phyloP scores from a whole-genome alignment of 2,888 invertebrate species.

The Mimas tiliae region DNA sequence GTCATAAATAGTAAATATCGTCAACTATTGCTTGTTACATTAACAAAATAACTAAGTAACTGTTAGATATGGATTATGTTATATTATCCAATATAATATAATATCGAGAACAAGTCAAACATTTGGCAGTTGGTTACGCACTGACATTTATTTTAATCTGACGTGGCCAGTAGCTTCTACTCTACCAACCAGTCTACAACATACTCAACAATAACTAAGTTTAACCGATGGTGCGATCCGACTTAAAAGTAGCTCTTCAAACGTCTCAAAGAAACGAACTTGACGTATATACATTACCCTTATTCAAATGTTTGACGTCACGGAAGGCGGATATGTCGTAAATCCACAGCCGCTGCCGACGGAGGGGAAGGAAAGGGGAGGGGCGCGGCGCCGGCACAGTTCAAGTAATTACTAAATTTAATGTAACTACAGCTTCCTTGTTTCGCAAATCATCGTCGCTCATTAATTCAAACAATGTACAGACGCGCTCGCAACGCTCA shows the following conservation, averaged over 20 bases:
- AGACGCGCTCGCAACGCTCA: constrained; percentile 37
- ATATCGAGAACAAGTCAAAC: no score
- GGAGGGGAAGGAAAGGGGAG: constrained; percentile 39
- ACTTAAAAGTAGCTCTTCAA: neutral
- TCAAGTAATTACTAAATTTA: constrained; percentile 68
- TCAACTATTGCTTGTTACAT: no score
- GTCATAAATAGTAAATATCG: no score
- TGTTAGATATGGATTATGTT: no score
- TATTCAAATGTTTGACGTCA: neutral
- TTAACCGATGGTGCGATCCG: no score
- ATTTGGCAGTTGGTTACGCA: no score
- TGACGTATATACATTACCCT: neutral
- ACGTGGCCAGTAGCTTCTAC: no score
- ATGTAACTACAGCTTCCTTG: constrained; percentile 64
- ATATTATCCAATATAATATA: no score
- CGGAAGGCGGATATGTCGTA: neutral
- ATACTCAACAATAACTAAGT: no score
- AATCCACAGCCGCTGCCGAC: neutral
- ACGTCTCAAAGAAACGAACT: neutral
- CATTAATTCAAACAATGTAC: constrained; percentile 70
- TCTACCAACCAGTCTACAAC: no score
- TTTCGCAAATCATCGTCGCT: constrained; percentile 79
- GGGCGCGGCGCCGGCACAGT: constrained; percentile 49
- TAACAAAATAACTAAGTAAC: no score
- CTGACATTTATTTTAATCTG: no score